phyloP scores from a whole-genome alignment of 2,797 vertebrate species.

The Gallirallus australis region DNA sequence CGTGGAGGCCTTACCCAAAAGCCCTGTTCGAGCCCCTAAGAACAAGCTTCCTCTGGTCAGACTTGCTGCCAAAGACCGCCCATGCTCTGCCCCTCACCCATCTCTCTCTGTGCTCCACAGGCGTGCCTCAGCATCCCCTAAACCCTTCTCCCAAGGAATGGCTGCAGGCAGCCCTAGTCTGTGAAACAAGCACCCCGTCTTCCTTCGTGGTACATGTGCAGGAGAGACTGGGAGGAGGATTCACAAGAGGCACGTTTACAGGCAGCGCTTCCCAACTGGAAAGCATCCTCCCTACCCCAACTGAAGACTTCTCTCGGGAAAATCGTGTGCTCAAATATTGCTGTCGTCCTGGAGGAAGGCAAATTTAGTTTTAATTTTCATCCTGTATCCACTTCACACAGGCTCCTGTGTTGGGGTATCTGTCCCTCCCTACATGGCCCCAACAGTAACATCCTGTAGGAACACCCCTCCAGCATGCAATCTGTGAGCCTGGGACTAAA shows the following conservation, averaged over 20 bases:
- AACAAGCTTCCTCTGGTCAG: neutral
- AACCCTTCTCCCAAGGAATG: accelerated
- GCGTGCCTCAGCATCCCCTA: neutral
- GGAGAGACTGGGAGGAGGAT: no score
- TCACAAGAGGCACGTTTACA: neutral
- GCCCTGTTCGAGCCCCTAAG: neutral
- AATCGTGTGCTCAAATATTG: accelerated
- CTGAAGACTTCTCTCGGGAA: neutral
- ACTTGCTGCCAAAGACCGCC: neutral
- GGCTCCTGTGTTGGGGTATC: accelerated
- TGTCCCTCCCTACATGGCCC: accelerated
- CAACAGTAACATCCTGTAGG: neutral
- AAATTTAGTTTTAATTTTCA: neutral
- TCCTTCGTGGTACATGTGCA: accelerated
- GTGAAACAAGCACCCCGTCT: neutral
- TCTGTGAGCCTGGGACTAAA: neutral
- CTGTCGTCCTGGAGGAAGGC: neutral
- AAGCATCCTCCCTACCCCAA: neutral
- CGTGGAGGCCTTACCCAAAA: neutral
- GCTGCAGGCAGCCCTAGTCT: accelerated
- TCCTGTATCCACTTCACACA: neutral
- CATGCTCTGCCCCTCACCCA: accelerated
- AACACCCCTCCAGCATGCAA: neutral
- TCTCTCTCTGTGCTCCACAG: accelerated
- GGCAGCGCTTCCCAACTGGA: neutral